These are phyloP conservation scores for Heteronetta atricapilla DNA, from an alignment of 2,113 vertebrate species.

Conservation along the genomic window DNA sequence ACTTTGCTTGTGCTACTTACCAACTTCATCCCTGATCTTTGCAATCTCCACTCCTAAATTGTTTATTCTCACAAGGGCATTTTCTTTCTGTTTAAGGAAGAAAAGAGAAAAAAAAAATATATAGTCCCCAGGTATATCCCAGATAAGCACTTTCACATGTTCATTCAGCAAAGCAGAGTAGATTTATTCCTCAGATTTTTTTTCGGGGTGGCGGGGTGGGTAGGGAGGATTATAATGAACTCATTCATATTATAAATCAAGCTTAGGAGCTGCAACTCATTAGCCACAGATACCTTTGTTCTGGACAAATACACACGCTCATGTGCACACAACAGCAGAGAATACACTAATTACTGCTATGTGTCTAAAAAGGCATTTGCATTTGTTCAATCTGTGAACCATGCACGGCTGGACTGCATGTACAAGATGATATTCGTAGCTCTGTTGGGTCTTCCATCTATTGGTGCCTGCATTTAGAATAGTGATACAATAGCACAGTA, in stretches of 20 bases:
- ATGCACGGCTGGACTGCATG: not conserved
- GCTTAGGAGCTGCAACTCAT: not conserved
- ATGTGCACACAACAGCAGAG: rapidly evolving
- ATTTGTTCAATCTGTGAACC: not conserved
- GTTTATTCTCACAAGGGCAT: constrained; percentile 88
- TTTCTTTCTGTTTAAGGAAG: constrained; percentile 86
- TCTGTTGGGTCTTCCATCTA: not conserved
- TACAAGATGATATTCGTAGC: not conserved
- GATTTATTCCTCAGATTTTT: not conserved
- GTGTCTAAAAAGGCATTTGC: not conserved
- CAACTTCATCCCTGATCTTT: constrained; percentile 96
- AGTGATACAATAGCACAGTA: not conserved
- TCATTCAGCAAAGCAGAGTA: constrained; percentile 53
- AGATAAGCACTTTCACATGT: constrained; percentile 47
- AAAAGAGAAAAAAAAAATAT: constrained; percentile 56
- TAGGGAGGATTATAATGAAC: not conserved
- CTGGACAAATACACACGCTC: not conserved
- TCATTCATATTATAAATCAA: constrained; percentile 16
- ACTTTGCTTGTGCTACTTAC: constrained; percentile 81
- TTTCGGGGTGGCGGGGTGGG: rapidly evolving
- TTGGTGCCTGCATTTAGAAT: not conserved
- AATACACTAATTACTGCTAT: not conserved
- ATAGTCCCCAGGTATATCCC: constrained; percentile 50
- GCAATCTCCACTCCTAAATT: constrained; percentile 89
- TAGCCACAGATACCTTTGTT: not conserved